Percentiles rank a stretch among this genome's conserved stretches.
Conservation (phyloP, 1,140 invertebrate genomes). For the Atta colombica region DNA sequence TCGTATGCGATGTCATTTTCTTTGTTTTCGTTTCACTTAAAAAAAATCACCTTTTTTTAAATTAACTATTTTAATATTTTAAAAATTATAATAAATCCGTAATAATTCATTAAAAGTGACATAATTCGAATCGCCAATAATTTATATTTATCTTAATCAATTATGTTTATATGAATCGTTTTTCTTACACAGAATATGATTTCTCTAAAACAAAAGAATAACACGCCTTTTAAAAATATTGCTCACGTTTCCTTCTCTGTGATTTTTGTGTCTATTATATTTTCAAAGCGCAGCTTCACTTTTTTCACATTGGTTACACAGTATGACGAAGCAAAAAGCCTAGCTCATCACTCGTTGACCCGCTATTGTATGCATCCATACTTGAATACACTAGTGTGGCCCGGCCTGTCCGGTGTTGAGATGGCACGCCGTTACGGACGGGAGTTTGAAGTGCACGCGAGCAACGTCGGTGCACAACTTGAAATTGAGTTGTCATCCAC, state of each 20-base stretch:
- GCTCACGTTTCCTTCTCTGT: not conserved
- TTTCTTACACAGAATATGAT: not conserved
- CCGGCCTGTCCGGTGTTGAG: conserved; percentile 47
- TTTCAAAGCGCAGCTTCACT: not conserved
- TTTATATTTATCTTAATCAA: too few species aligned
- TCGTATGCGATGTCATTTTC: too few species aligned
- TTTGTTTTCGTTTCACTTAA: too few species aligned
- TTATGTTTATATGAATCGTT: not conserved
- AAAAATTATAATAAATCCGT: too few species aligned
- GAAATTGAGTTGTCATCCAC: conserved; percentile 87
- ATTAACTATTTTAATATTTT: too few species aligned
- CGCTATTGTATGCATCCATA: conserved; percentile 1
- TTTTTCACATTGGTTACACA: not conserved
- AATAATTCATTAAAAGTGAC: too few species aligned
- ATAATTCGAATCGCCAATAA: too few species aligned
- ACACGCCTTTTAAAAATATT: not conserved
- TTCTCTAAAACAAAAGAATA: not conserved
- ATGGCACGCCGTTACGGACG: conserved; percentile 71
- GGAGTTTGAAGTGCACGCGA: conserved; percentile 84
- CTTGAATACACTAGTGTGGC: conserved; percentile 20
- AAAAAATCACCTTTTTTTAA: too few species aligned
- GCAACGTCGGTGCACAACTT: conserved; percentile 84
- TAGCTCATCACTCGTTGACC: not conserved
- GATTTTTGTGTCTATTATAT: not conserved
- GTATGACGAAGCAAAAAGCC: not conserved